Conservation (phyloP, 2,113 vertebrate species). For the Tamias sibiricus region DNA sequence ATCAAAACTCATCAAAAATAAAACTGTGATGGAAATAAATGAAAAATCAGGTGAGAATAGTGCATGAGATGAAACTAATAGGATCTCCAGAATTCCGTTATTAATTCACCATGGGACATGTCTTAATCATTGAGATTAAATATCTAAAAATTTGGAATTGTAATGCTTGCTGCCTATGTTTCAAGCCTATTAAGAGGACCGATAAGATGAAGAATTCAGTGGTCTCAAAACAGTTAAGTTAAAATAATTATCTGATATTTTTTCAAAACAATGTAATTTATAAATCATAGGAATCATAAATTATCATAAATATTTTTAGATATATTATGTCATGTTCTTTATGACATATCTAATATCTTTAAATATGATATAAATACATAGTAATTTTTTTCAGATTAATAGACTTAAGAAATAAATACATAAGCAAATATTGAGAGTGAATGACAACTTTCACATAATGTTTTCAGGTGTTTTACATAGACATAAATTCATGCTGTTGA, state of each 20-base stretch:
- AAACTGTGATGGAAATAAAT: conserved; percentile 39
- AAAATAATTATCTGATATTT: conserved; percentile 28
- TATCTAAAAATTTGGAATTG: conserved; percentile 69
- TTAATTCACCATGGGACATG: conserved; percentile 44
- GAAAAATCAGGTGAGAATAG: conserved; percentile 54
- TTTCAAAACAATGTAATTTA: conserved; percentile 9
- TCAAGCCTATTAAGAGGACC: not conserved
- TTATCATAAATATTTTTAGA: conserved; percentile 20
- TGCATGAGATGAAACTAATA: conserved; percentile 21
- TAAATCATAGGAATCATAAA: not conserved
- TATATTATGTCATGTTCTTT: not conserved
- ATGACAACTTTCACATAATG: not conserved
- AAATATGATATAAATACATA: not conserved
- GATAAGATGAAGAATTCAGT: conserved; percentile 29
- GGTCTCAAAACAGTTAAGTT: not conserved
- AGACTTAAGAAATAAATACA: not conserved
- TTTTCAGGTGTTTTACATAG: not conserved
- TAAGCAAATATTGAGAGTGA: not conserved
- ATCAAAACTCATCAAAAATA: conserved; percentile 22
- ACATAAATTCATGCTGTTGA: not conserved
- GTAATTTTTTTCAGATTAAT: not conserved
- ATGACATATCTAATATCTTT: not conserved
- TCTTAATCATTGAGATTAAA: conserved; percentile 71
- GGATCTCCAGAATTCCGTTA: not conserved
- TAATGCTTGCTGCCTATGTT: conserved; percentile 59